Evolutionary conservation across 2,797 vertebrate species (phyloP).

Genomic region (Myripristis murdjan): DNA sequence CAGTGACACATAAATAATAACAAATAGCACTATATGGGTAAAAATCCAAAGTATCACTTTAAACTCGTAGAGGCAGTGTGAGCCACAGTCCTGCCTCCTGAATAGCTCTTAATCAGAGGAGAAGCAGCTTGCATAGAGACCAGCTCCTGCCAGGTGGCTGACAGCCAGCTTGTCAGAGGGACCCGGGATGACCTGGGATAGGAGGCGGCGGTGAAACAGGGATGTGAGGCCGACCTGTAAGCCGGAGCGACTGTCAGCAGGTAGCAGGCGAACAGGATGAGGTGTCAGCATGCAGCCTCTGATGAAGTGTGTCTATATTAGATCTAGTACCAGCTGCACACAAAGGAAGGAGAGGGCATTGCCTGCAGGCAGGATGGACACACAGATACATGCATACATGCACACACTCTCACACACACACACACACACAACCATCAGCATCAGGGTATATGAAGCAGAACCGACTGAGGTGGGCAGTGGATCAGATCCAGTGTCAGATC

Average conservation of each 20-base stretch:
- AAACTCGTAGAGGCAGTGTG: no score
- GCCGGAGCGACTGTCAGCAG: constrained; percentile 42
- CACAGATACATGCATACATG: constrained; percentile 15
- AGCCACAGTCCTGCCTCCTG: no score
- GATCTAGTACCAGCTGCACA: constrained; percentile 20
- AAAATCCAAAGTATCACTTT: no score
- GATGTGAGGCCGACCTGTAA: constrained; percentile 38
- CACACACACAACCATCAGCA: constrained; percentile 11
- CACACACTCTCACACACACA: constrained; percentile 8
- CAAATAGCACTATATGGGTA: no score
- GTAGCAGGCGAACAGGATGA: constrained; percentile 42
- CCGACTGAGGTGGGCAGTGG: constrained; percentile 27
- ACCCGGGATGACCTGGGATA: constrained; percentile 51
- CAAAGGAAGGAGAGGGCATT: not conserved
- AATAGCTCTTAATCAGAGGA: not conserved
- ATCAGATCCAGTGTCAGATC: constrained; percentile 34
- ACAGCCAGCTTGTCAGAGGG: constrained; percentile 28
- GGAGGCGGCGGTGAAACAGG: constrained; percentile 27
- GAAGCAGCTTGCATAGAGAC: constrained; percentile 29
- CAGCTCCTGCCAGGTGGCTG: constrained; percentile 36
- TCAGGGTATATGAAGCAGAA: constrained; percentile 17
- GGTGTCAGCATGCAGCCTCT: constrained; percentile 50
- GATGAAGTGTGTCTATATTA: constrained; percentile 34
- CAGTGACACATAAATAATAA: no score
- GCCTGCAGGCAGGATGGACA: constrained; percentile 12